A percentile compares a stretch with the other conserved stretches of the same genome.
Conservation (phyloP, 2,888 invertebrate genomes). For the Lasioglossum marginatum region DNA sequence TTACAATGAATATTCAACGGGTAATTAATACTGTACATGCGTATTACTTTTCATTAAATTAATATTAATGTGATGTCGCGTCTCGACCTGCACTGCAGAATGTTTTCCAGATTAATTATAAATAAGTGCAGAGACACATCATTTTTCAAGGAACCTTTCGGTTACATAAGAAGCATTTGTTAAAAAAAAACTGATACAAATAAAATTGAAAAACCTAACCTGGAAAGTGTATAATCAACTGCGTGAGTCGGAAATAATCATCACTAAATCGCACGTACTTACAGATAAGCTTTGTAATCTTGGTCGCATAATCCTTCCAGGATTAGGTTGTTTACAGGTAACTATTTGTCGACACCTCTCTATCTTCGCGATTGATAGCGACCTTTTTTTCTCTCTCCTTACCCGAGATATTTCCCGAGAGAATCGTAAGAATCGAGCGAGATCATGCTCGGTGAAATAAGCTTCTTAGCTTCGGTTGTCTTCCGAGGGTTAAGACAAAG, state of each 20-base stretch:
- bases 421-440: not conserved
- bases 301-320: not conserved
- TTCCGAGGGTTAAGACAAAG: not conserved
- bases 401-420: not conserved
- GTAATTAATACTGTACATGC: not conserved
- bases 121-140: not conserved
- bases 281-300: not conserved
- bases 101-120: not conserved
- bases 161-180: too few species aligned
- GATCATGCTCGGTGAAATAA: not conserved
- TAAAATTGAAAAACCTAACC: too few species aligned
- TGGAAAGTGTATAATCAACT: not conserved
- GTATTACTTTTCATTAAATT: not conserved
- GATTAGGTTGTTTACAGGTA: not conserved
- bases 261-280: not conserved
- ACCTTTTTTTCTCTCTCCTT: not conserved
- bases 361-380: not conserved
- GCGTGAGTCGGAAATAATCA: not conserved
- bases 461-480: not conserved
- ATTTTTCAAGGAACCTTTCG: too few species aligned
- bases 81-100: not conserved
- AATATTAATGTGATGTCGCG: not conserved
- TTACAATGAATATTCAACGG: slow-evolving; percentile 3
- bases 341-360: not conserved
- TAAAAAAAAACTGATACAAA: too few species aligned